Evolutionary conservation across 2,888 invertebrate genomes (phyloP), one percentile per base, ranked within the genome.

Genomic region (Nemotelus pantherinus): DNA sequence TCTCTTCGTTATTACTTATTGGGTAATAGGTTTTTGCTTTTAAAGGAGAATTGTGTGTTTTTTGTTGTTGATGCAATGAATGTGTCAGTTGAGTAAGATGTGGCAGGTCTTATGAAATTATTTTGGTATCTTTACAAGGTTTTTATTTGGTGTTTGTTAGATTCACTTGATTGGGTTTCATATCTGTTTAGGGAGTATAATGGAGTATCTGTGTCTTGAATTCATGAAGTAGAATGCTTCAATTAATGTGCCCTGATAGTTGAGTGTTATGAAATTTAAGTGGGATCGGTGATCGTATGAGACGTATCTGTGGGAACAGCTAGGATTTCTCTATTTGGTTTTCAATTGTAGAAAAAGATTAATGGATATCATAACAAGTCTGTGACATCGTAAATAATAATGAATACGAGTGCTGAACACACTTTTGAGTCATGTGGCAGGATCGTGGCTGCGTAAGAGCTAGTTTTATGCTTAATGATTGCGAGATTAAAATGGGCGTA

Each of bases 111-210:
- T 55, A 39, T 50, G 74, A 41, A 25, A 43, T 7, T 63, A 39
- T 74, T n/a, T 7, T 10, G 47, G 7, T 48, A n/a, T 60, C n/a
- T 50, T 63, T 48, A 60, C 39, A 10, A 7, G 10, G 45, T 41
- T 63, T 63, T 74, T 74, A 74, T 74, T 25, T 60, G 74, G 63
- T 74, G 25, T 41, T 74, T 3, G 60, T 74, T 70, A 55, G 55
- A 50, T 55, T 63, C 50, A 74, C 39, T 74, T 60, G 74, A 63
- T 74, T 74, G 45, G 74, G 47, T 74, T 60, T 58, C 7, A 10
- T 39, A 10, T 68, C 48, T 68, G 47, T 2, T 6, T 41, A 39
- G n/a, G 45, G 2, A 2, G 67, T 67, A 48, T 72, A 72, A 70
- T 53, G 44, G 70, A 55, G 55, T 70, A 43, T 25, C 25, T 44